A percentile compares a stretch with the other conserved stretches of the same genome.
Evolutionary conservation across 2,797 vertebrate species (phyloP).

Genomic region (Danio aesculapii): DNA sequence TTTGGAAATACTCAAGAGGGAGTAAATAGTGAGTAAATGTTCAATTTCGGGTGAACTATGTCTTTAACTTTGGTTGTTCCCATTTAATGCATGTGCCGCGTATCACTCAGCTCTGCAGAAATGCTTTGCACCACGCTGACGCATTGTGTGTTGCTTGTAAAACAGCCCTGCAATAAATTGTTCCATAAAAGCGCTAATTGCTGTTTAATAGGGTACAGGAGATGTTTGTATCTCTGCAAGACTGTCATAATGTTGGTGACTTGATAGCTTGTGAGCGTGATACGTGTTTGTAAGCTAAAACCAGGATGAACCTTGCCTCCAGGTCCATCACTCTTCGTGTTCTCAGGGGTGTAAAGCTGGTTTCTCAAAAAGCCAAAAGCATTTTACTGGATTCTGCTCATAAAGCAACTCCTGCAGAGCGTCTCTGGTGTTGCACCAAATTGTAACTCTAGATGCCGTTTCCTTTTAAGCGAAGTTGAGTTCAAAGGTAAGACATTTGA

Average conservation of each 20-base stretch:
- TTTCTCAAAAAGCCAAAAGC: constrained; percentile 17
- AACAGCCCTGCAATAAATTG: constrained; percentile 23
- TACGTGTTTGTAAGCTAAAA: constrained; percentile 47
- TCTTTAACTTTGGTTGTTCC: neutral
- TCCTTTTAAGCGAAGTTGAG: constrained; percentile 17
- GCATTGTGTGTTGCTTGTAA: neutral
- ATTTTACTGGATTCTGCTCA: neutral
- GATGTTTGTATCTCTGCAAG: constrained; percentile 18
- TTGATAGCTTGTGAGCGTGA: constrained; percentile 30
- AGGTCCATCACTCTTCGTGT: constrained; percentile 28
- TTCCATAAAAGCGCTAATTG: constrained; percentile 40
- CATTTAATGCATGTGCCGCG: neutral
- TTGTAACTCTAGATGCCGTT: neutral
- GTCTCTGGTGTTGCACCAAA: constrained; percentile 25
- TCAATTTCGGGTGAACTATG: neutral
- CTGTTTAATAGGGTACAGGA: constrained; percentile 13
- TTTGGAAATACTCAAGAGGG: no score
- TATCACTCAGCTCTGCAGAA: constrained; percentile 1
- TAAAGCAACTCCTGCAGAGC: neutral
- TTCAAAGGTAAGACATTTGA: constrained; percentile 19
- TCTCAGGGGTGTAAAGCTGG: constrained; percentile 39
- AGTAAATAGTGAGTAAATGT: no score
- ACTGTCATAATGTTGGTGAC: constrained; percentile 25
- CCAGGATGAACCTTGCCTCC: constrained; percentile 37
- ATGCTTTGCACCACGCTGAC: neutral